phyloP scores from a whole-genome alignment of 2,888 invertebrate genomes.

The Belgica antarctica region DNA sequence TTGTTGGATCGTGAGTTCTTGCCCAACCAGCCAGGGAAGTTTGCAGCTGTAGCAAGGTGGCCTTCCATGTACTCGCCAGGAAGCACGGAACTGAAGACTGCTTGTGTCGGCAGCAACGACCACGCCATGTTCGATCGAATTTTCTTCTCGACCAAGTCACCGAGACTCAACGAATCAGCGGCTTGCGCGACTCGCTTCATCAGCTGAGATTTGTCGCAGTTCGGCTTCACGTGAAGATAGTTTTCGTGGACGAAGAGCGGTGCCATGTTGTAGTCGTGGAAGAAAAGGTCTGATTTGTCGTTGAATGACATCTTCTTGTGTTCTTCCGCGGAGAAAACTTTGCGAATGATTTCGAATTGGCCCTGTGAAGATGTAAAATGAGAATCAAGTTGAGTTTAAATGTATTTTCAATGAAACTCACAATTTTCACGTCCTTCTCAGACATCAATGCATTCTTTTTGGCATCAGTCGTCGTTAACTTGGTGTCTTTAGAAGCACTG shows the following conservation, averaged over 20 bases:
- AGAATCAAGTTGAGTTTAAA: no score
- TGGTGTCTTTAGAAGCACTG: slow-evolving; percentile 61
- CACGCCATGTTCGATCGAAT: slow-evolving; percentile 81
- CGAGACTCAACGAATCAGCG: slow-evolving; percentile 81
- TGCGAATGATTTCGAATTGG: slow-evolving; percentile 88
- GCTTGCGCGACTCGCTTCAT: slow-evolving; percentile 71
- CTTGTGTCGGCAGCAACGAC: slow-evolving; percentile 82
- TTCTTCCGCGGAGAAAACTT: slow-evolving; percentile 80
- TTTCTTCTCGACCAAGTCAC: slow-evolving; percentile 79
- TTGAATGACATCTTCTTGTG: slow-evolving; percentile 73
- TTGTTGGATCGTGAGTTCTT: slow-evolving; percentile 86
- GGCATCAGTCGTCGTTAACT: slow-evolving; percentile 59
- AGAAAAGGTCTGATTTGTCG: slow-evolving; percentile 89
- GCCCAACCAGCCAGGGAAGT: slow-evolving; percentile 95
- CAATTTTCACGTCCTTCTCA: slow-evolving; percentile 82
- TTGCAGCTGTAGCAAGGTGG: slow-evolving; percentile 71
- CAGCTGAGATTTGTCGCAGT: slow-evolving; percentile 61
- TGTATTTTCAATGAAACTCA: slow-evolving; percentile 51
- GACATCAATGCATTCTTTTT: slow-evolving; percentile 61
- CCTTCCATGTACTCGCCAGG: slow-evolving; percentile 87
- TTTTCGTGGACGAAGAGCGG: slow-evolving; percentile 98
- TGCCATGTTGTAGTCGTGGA: slow-evolving; percentile 94
- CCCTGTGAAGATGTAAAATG: slow-evolving; percentile 59
- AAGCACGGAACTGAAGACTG: slow-evolving; percentile 85
- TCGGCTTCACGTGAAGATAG: slow-evolving; percentile 79